A percentile compares a stretch with the other conserved stretches of the same genome.
Evolutionary conservation across 92 coral and sea anemone species (phyloP).

Genomic region (Porites lobata): DNA sequence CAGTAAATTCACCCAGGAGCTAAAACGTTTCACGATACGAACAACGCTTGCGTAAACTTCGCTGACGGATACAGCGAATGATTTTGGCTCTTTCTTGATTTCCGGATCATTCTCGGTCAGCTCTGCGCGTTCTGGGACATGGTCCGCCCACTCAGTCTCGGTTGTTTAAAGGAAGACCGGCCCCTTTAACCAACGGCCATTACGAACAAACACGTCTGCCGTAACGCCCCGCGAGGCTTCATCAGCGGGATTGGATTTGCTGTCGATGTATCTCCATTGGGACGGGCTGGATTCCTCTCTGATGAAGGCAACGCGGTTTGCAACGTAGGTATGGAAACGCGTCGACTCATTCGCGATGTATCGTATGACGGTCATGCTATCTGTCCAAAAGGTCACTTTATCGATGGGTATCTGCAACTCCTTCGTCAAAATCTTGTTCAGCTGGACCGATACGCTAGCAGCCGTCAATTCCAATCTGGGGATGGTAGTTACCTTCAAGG

Average conservation of each 20-base stretch:
- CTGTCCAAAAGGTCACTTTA: conserved; percentile 38
- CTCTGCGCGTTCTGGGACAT: neutral
- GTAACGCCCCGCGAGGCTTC: conserved; percentile 51
- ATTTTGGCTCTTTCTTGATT: conserved; percentile 22
- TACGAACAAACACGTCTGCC: neutral
- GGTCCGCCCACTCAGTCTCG: conserved; percentile 17
- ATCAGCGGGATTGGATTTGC: conserved; percentile 28
- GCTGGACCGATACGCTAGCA: too few relatives aligned
- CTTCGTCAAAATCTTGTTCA: too few relatives aligned
- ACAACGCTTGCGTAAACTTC: too few relatives aligned
- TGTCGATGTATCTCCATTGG: conserved; percentile 24
- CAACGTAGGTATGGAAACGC: conserved; percentile 33
- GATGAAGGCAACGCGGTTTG: conserved; percentile 25
- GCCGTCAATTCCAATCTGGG: too few relatives aligned
- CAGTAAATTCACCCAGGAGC: too few relatives aligned
- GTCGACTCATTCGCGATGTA: conserved; percentile 6
- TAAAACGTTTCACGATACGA: too few relatives aligned
- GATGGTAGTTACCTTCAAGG: too few relatives aligned
- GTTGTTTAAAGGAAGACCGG: neutral
- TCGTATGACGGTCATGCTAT: conserved; percentile 48
- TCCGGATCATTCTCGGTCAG: conserved; percentile 51
- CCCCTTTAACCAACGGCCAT: too few relatives aligned
- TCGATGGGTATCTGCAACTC: conserved; percentile 29
- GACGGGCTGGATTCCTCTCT: conserved; percentile 2
- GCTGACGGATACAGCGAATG: neutral